Conservation (phyloP, 2,113 vertebrate species). For the Rutilus rutilus region DNA sequence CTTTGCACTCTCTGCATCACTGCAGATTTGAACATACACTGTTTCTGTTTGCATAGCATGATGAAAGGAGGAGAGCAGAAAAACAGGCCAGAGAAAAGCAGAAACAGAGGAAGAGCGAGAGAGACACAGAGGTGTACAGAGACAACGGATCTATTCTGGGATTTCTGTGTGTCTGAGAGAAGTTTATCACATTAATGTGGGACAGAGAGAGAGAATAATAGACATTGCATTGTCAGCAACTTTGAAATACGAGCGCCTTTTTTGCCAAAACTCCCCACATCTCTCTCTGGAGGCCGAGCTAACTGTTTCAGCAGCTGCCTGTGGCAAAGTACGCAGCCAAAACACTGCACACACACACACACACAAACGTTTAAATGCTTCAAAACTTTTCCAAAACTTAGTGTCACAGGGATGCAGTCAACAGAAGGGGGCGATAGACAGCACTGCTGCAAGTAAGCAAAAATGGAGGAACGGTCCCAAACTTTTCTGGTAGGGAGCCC, state of each 20-base stretch:
- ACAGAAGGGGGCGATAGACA: not conserved
- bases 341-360: not conserved
- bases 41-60: not conserved
- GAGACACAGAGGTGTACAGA: not conserved
- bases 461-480: not conserved
- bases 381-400: not conserved
- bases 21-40: not conserved
- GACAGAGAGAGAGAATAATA: slow-evolving; percentile 27
- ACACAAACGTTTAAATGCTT: not conserved
- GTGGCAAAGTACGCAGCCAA: not conserved
- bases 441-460: not conserved
- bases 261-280: slow-evolving; percentile 10
- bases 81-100: not conserved
- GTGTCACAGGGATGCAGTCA: not conserved
- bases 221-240: slow-evolving; percentile 33
- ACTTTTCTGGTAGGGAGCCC: slow-evolving; percentile 17
- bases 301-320: slow-evolving; percentile 32
- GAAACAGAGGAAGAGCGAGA: slow-evolving; percentile 1
- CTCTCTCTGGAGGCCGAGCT: slow-evolving; percentile 15
- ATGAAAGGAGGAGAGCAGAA: not conserved
- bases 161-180: slow-evolving; percentile 4
- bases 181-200: slow-evolving; percentile 25
- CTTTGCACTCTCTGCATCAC: not conserved
- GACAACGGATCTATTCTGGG: slow-evolving; percentile 25
- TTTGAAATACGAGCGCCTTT: slow-evolving; percentile 28